These are phyloP conservation scores for Belonocnema kinseyi DNA, from an alignment of 1,140 invertebrate species.

Conservation along the genomic window DNA sequence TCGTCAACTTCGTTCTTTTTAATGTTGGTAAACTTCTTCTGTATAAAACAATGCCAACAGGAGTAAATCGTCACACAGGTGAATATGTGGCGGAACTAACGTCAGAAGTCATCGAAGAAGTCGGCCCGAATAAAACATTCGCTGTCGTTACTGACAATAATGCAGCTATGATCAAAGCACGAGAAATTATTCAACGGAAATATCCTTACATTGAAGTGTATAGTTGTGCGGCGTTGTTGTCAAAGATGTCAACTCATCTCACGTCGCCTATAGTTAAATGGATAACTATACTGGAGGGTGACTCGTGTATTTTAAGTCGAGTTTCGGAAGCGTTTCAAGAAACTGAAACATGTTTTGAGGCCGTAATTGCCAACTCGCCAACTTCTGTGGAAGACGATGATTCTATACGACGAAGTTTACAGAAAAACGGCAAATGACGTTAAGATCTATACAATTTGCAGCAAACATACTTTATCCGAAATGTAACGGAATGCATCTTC, in stretches of 20 bases:
- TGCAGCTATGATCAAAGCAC: constrained; percentile 32
- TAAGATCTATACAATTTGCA: too few relatives aligned
- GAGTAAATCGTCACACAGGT: constrained; percentile 31
- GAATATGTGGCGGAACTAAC: constrained; percentile 35
- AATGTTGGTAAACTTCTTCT: constrained; percentile 14
- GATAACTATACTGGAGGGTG: too few relatives aligned
- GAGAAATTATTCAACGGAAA: constrained; percentile 18
- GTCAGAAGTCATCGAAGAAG: constrained; percentile 30
- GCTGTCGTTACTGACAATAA: constrained; percentile 35
- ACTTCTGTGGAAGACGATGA: too few relatives aligned
- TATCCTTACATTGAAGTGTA: constrained; percentile 36
- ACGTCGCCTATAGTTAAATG: too few relatives aligned
- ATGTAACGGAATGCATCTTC: too few relatives aligned
- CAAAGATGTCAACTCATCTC: neutral
- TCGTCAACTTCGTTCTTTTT: constrained; percentile 34
- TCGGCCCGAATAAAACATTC: neutral
- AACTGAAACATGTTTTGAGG: too few relatives aligned
- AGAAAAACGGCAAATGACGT: too few relatives aligned
- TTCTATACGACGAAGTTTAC: too few relatives aligned
- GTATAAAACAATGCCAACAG: constrained; percentile 31
- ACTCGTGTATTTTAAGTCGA: too few relatives aligned
- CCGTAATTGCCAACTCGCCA: too few relatives aligned
- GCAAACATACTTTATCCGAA: too few relatives aligned
- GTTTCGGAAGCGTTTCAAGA: too few relatives aligned
- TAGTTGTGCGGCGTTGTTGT: constrained; percentile 32